Conservation (phyloP, 2,113 vertebrate genomes). For the Sialia sialis region DNA sequence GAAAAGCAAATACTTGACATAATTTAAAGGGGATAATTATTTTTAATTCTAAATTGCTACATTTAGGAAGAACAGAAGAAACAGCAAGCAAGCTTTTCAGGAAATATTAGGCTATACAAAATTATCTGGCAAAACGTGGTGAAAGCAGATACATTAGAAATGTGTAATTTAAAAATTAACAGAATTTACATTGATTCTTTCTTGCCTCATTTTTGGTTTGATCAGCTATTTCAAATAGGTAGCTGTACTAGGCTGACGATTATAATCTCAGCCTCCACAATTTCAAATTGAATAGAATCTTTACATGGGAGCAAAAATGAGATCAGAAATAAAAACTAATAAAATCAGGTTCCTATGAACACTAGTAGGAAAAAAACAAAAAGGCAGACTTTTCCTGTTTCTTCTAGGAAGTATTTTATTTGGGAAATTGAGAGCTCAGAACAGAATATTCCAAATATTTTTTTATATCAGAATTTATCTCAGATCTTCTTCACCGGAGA, state of each 20-base stretch:
- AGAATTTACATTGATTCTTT: neutral
- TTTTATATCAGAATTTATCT: neutral
- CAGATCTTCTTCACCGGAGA: neutral
- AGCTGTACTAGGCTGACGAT: neutral
- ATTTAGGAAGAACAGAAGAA: neutral
- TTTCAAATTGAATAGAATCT: neutral
- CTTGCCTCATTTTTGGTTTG: neutral
- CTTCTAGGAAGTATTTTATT: neutral
- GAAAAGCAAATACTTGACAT: neutral
- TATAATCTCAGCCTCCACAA: neutral
- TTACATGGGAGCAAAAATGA: neutral
- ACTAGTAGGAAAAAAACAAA: fast-evolving
- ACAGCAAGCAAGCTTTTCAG: neutral
- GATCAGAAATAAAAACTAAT: neutral
- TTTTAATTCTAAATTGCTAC: neutral
- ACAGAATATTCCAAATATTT: neutral
- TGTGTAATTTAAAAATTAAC: neutral
- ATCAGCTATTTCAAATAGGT: neutral
- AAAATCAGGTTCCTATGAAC: neutral
- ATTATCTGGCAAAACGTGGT: neutral
- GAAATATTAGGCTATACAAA: neutral
- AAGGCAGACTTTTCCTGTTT: neutral
- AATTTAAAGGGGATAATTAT: neutral
- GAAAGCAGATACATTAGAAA: neutral
- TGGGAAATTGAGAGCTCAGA: neutral